Conservation (phyloP, 1,140 invertebrate species). For the Drosophila repleta region DNA sequence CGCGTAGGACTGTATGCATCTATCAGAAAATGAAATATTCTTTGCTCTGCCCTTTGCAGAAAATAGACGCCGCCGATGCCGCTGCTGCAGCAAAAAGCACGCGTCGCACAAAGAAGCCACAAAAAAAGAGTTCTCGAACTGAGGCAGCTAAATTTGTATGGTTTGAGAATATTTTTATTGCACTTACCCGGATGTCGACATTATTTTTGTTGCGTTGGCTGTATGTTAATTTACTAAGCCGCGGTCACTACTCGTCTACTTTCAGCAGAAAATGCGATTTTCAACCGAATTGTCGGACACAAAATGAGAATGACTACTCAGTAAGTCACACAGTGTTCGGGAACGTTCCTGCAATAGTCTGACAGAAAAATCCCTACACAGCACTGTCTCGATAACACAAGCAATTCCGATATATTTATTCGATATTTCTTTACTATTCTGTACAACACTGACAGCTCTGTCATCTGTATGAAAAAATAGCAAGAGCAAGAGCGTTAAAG, state of each 20-base stretch:
- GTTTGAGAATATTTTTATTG: background rate
- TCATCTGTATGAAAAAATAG: slow-evolving; percentile 55
- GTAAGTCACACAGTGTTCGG: slow-evolving; percentile 37
- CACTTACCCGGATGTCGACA: slow-evolving; percentile 71
- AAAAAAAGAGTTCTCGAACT: slow-evolving; percentile 42
- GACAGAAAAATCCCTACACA: slow-evolving; percentile 31
- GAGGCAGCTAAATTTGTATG: background rate
- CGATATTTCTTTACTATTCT: slow-evolving; percentile 11
- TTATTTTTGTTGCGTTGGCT: slow-evolving; percentile 50
- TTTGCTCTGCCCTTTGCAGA: slow-evolving; percentile 14
- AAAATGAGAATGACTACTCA: slow-evolving; percentile 47
- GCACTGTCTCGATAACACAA: slow-evolving; percentile 11
- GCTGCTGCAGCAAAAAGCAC: slow-evolving; percentile 57
- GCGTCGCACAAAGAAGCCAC: slow-evolving; percentile 76
- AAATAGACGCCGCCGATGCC: slow-evolving; percentile 66
- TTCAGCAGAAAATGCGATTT: slow-evolving; percentile 61
- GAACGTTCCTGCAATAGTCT: slow-evolving; percentile 24
- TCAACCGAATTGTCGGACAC: slow-evolving; percentile 47
- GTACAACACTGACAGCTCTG: slow-evolving; percentile 27
- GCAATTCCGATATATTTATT: background rate
- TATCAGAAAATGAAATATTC: slow-evolving; percentile 18
- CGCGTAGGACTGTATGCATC: background rate
- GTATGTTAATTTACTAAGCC: slow-evolving; percentile 37
- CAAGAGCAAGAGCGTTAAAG: slow-evolving; percentile 61
- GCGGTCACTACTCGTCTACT: slow-evolving; percentile 43